Base-by-base conservation (phyloP, 2,797 vertebrate genomes). In the Hydrolagus colliei region DNA sequence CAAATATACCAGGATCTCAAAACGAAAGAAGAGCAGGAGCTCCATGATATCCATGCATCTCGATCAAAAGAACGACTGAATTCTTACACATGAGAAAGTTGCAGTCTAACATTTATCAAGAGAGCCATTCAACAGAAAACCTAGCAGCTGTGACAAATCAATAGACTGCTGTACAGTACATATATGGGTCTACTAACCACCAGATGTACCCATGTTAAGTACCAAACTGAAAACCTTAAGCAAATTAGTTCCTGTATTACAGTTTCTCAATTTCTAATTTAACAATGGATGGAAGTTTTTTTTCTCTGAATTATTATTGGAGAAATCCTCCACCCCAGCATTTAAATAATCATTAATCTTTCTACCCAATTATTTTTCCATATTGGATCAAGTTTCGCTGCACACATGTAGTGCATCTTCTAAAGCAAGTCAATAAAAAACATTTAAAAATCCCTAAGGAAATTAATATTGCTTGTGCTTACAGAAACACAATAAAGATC, bases 1-100 rank as follows among this genome's bases (percentile, higher is more conserved):
- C 98, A 98, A 96, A 95, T 96, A 93, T 98, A 99, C 95, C 97
- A 97, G 92, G 97, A 98, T 96, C 97, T 98, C 96, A 97, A 97
- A 97, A 94, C 95, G 95, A 98, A 97, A 95, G 97, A 99, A 93
- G 98, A 99, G 92, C 97, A 96, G 93, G 97, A 99, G 92, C 97
- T 99, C 91, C 97, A 97, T 93, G 97, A 98, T 94, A 96, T 99
- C 96, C 96, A 97, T 84, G 79, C 79, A 91, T 97, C 97, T 91
- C 97, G 95, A 90, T 98, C 97, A 91, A 99, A 99, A 97, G 97
- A 99, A 94, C 96, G 97, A 93, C 97, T 99, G 94, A 97, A 97
- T 97, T 98, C 97, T 93, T 99, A 98, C 93, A 98, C 97, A 96
- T 99, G 96, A 96, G 93, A 91, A 92, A 88, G 88, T 86, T 63